Percentiles rank a stretch among this genome's conserved stretches.
These are phyloP conservation scores for Catocala sponsa DNA, from an alignment of 2,888 invertebrate species.

Conservation along the genomic window DNA sequence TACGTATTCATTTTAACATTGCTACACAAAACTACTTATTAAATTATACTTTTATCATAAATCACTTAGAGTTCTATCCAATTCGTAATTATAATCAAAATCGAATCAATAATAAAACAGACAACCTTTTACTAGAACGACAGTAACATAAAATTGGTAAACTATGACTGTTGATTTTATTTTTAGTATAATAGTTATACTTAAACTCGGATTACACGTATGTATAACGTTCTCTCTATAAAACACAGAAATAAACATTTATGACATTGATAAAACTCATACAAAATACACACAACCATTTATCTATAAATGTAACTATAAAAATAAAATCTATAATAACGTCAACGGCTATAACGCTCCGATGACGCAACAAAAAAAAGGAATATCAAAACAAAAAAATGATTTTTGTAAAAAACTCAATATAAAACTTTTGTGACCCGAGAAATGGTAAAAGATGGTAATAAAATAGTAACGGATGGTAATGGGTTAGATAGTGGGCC, in stretches of 20 bases:
- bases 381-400: slow-evolving; percentile 50
- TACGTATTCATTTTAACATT: no score
- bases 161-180: slow-evolving; percentile 23
- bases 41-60: no score
- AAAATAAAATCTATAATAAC: slow-evolving; percentile 42
- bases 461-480: slow-evolving; percentile 70
- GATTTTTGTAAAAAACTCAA: slow-evolving; percentile 29
- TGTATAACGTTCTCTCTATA: slow-evolving; percentile 31
- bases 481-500: slow-evolving; percentile 57
- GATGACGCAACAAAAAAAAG: slow-evolving; percentile 34
- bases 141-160: slow-evolving; percentile 22
- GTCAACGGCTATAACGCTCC: slow-evolving; percentile 34
- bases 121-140: slow-evolving; percentile 18
- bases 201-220: slow-evolving; percentile 27
- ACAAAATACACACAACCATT: slow-evolving; percentile 20
- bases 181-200: slow-evolving; percentile 14
- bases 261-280: slow-evolving; percentile 32
- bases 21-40: no score
- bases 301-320: slow-evolving; percentile 26
- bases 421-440: slow-evolving; percentile 54
- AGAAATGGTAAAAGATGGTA: slow-evolving; percentile 60
- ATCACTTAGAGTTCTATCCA: slow-evolving; percentile 20
- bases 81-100: slow-evolving; percentile 30
- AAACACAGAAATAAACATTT: slow-evolving; percentile 41
- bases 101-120: slow-evolving; percentile 25